Evolutionary conservation across 2,113 vertebrate species (phyloP), one percentile per base, ranked within the genome.

Genomic region (Mirounga angustirostris): DNA sequence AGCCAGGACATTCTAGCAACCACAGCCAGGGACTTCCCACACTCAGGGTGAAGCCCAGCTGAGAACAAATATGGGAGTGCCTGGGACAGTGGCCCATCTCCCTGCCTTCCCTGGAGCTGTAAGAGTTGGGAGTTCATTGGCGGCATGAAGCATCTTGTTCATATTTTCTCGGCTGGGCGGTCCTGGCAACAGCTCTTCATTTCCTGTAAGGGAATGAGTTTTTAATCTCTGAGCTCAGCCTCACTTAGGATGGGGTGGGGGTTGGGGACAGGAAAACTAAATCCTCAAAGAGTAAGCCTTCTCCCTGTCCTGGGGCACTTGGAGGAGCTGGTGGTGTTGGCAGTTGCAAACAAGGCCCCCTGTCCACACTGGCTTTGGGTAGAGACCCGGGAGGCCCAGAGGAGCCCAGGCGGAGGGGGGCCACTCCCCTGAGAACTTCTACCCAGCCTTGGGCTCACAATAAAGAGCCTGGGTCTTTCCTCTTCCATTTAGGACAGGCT

Each of bases 141-240:
- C 67, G 11, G 97, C 94, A 79, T 1, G 40, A 97, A 95, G 96
- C 98, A 98, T 98, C 97, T 98, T 98, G 97, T 98, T 98, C 92
- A 11, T 69, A 97, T 98, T 98, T 98, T 98, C 97, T 97, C 81
- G 30, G 97, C 96, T 94, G 98, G 98, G 90, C 95, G 95, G 98
- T 98, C 98, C 98, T 98, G 98, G 98, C 98, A 98, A 63, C 26
- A 63, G 89, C 21, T 43, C 97, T 97, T 96, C 96, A 84, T 97
- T 98, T 98, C 98, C 98, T 97, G 95, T 76, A 43, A 91, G 58
- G 89, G 96, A 98, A 97, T 92, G 93, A 95, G 89, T 89, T 97
- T 97, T 98, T 97, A 97, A 98, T 97, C 95, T 98, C 96, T 56
- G 46, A 98, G 96, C 86, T 97, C 95, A 94, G 33, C 89, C 92